Evolutionary conservation across 1,140 invertebrate genomes (phyloP).

Genomic region (Proales similis): DNA sequence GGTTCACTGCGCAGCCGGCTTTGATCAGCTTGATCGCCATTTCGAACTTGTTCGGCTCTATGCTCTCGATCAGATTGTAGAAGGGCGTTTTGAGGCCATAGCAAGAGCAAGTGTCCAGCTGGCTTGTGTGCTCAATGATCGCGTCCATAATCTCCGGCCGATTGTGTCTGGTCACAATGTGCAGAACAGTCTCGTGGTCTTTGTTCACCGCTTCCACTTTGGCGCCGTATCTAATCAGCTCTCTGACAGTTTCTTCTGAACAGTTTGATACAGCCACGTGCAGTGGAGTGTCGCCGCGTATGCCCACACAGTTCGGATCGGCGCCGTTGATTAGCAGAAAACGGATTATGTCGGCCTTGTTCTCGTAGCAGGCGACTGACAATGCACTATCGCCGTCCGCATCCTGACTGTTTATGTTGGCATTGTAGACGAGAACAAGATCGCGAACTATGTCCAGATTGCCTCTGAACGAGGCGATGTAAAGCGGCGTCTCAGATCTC

Average conservation of each 20-base stretch:
- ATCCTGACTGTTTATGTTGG: slow-evolving; percentile 25
- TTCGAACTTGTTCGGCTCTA: slow-evolving; percentile 7
- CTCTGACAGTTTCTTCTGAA: slow-evolving; percentile 4
- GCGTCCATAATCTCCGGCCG: slow-evolving; percentile 1
- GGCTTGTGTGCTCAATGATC: neutral
- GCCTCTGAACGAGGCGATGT: slow-evolving; percentile 31
- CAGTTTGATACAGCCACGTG: slow-evolving; percentile 34
- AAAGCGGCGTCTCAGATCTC: slow-evolving; percentile 13
- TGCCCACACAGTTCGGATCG: slow-evolving; percentile 11
- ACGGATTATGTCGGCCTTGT: slow-evolving; percentile 1
- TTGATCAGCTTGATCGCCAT: slow-evolving; percentile 13
- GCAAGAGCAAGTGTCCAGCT: slow-evolving; percentile 10
- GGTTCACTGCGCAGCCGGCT: slow-evolving; percentile 21
- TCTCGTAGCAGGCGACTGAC: slow-evolving; percentile 22
- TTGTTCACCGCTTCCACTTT: slow-evolving; percentile 5
- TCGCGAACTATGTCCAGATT: slow-evolving; percentile 10
- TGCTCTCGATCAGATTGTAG: slow-evolving; percentile 8
- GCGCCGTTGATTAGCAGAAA: slow-evolving; percentile 18
- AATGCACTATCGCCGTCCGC: slow-evolving; percentile 22
- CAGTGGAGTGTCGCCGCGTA: slow-evolving; percentile 32
- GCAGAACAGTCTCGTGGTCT: slow-evolving; percentile 13
- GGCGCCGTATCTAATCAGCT: neutral
- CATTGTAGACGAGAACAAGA: slow-evolving; percentile 6
- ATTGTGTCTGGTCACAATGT: slow-evolving; percentile 8
- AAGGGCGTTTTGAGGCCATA: neutral